Conservation (phyloP, 92 coral and sea anemone species). For the Zoanthus solanderi region DNA sequence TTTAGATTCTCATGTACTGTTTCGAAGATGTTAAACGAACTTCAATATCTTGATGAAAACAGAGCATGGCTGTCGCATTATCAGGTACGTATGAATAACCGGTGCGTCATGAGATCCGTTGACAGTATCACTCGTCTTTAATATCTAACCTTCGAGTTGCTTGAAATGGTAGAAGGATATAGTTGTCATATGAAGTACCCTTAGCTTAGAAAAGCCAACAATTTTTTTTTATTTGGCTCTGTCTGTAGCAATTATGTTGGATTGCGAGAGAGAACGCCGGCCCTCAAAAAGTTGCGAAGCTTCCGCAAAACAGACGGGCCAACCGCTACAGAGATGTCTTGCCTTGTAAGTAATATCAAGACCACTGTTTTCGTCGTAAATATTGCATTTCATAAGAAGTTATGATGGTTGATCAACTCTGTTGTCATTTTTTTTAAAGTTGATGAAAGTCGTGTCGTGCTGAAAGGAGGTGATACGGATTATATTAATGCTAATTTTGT, state of each 20-base stretch:
- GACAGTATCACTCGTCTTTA: background rate
- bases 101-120: background rate
- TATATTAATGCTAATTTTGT: conserved; percentile 96
- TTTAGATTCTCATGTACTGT: conserved; percentile 11
- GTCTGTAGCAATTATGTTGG: conserved; percentile 78
- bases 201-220: background rate
- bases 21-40: conserved; percentile 79
- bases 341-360: conserved; percentile 87
- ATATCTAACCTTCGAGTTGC: background rate
- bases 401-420: conserved; percentile 7
- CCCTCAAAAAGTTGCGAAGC: conserved; percentile 80
- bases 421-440: conserved; percentile 61
- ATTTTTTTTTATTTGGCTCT: background rate
- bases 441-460: conserved; percentile 94
- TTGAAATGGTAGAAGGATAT: background rate
- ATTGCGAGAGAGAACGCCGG: conserved; percentile 88
- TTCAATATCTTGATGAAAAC: conserved; percentile 85
- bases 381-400: conserved; percentile 32
- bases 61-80: conserved; percentile 73
- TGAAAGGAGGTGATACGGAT: conserved; percentile 84
- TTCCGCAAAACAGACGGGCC: conserved; percentile 85
- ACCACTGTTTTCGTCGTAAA: background rate
- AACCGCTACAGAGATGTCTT: conserved; percentile 98
- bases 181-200: background rate
- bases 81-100: conserved; percentile 64